phyloP scores from a whole-genome alignment of 2,888 invertebrate species.

The Parnassius glacialis region DNA sequence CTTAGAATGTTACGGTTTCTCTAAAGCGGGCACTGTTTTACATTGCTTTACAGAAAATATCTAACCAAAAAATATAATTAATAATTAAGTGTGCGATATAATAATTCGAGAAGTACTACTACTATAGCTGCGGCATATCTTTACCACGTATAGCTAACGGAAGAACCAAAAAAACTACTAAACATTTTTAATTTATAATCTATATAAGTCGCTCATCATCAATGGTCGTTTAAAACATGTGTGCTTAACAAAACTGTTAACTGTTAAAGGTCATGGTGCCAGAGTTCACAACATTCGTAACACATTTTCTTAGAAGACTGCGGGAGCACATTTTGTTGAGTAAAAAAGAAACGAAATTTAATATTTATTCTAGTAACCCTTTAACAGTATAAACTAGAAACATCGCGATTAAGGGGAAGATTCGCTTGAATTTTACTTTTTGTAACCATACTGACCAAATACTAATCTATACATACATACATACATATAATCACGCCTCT shows the following conservation, averaged over 20 bases:
- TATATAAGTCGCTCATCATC: neutral
- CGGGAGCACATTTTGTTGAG: constrained; percentile 21
- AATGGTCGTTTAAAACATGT: neutral
- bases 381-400: constrained; percentile 37
- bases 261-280: constrained; percentile 2
- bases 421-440: neutral
- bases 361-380: constrained; percentile 43
- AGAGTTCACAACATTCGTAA: constrained; percentile 10
- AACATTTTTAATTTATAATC: neutral
- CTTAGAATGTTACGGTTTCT: too few species aligned
- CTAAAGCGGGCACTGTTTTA: too few species aligned
- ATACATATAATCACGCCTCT: too few species aligned
- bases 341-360: constrained; percentile 40
- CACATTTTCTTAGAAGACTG: constrained; percentile 11
- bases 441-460: neutral
- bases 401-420: constrained; percentile 31
- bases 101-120: too few species aligned
- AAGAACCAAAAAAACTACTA: neutral
- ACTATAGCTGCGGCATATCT: too few species aligned
- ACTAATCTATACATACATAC: too few species aligned
- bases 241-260: constrained; percentile 3
- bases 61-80: too few species aligned
- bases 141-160: too few species aligned
- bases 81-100: too few species aligned
- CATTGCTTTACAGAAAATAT: too few species aligned